Conservation (phyloP, 2,888 invertebrate genomes). For the Apantesis nais region DNA sequence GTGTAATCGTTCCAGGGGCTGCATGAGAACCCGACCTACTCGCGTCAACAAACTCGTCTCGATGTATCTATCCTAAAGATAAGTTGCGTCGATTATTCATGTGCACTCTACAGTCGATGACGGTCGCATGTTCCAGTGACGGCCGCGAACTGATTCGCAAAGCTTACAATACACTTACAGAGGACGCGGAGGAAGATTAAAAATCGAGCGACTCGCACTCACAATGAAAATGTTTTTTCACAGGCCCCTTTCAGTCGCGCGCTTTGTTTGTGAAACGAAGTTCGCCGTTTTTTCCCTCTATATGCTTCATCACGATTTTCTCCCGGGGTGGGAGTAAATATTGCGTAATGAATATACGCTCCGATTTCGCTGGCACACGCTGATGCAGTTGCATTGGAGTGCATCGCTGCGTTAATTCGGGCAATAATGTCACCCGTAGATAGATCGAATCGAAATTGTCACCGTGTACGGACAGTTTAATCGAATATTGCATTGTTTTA, state of each 20-base stretch:
- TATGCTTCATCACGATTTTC: slow-evolving; percentile 75
- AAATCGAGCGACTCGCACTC: slow-evolving; percentile 82
- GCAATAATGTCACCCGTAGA: slow-evolving; percentile 48
- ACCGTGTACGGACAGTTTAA: slow-evolving; percentile 35
- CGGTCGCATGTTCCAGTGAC: slow-evolving; percentile 62
- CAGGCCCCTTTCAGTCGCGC: slow-evolving; percentile 76
- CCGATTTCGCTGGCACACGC: slow-evolving; percentile 55
- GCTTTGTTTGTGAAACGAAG: slow-evolving; percentile 84
- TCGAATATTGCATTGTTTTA: slow-evolving; percentile 37
- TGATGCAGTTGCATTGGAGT: slow-evolving; percentile 50
- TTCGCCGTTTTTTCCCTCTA: slow-evolving; percentile 76
- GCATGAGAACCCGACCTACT: neutral
- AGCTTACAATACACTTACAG: slow-evolving; percentile 80
- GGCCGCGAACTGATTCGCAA: slow-evolving; percentile 66
- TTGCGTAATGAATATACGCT: slow-evolving; percentile 74
- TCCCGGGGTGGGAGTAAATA: slow-evolving; percentile 65
- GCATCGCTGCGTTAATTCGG: slow-evolving; percentile 59
- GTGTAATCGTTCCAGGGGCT: neutral
- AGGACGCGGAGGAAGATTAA: slow-evolving; percentile 77
- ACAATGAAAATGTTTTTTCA: slow-evolving; percentile 84
- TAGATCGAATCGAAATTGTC: slow-evolving; percentile 34
- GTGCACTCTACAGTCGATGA: slow-evolving; percentile 45
- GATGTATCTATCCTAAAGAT: neutral
- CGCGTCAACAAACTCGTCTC: no score
- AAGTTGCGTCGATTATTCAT: neutral